These are phyloP conservation scores for Micromesistius poutassou DNA, from an alignment of 2,797 vertebrate species.

Conservation along the genomic window DNA sequence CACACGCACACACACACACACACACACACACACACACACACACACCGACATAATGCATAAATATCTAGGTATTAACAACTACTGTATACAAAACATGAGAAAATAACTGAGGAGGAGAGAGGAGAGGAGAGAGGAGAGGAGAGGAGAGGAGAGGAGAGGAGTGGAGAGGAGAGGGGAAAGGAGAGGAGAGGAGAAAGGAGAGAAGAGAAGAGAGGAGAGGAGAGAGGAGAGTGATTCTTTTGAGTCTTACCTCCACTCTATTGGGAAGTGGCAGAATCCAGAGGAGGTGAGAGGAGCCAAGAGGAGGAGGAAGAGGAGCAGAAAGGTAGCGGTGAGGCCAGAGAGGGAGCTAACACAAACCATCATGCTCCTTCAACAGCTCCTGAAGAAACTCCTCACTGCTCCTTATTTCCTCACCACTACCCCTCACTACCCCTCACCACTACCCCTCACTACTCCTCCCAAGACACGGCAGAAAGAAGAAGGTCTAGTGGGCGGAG, in stretches of 20 bases:
- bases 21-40: neutral
- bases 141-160: neutral
- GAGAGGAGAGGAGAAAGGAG: neutral
- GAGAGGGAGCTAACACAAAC: conserved; percentile 13
- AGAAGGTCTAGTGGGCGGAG: neutral
- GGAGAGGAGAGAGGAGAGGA: neutral
- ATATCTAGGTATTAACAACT: neutral
- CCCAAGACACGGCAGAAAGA: neutral
- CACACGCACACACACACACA: no score
- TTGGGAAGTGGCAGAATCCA: conserved; percentile 64
- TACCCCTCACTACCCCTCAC: neutral
- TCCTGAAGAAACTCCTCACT: neutral
- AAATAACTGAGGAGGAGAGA: neutral
- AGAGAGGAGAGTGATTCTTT: neutral
- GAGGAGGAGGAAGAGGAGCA: conserved; percentile 41
- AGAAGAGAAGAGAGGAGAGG: neutral
- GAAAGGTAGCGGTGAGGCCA: conserved; percentile 16
- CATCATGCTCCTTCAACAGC: conserved; percentile 46
- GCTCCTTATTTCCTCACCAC: neutral
- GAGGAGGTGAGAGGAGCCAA: conserved; percentile 55
- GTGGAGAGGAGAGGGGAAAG: neutral
- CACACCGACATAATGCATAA: no score
- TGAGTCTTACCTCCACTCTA: conserved; percentile 94
- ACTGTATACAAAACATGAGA: neutral
- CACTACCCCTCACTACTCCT: neutral